Percentiles rank a stretch among this genome's conserved stretches.
These are phyloP conservation scores for Eclectus roratus DNA, from an alignment of 2,113 vertebrate genomes.

Conservation along the genomic window DNA sequence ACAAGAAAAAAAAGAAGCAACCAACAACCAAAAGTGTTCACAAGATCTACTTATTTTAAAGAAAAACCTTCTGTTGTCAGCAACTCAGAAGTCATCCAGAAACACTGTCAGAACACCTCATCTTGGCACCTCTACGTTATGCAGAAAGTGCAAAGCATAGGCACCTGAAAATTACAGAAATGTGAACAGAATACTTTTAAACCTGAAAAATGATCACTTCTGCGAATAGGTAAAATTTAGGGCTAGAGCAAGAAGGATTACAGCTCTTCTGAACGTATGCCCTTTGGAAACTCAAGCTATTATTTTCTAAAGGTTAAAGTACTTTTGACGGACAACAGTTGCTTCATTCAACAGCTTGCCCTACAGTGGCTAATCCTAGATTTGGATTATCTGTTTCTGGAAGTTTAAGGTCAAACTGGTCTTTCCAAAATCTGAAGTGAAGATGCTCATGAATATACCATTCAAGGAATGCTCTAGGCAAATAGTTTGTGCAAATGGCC, in stretches of 20 bases:
- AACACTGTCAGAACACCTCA: neutral
- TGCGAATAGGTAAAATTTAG: constrained; percentile 31
- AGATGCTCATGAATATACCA: constrained; percentile 64
- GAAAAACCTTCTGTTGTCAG: neutral
- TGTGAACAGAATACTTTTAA: neutral
- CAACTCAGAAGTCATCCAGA: neutral
- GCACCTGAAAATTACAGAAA: neutral
- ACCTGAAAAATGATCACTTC: constrained; percentile 21
- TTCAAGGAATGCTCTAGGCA: constrained; percentile 67
- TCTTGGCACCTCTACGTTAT: neutral
- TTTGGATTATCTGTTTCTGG: constrained; percentile 38
- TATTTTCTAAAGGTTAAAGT: constrained; percentile 66
- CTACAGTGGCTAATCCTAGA: constrained; percentile 4
- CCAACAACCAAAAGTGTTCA: neutral
- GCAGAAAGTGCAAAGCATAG: neutral
- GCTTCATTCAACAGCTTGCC: constrained; percentile 28
- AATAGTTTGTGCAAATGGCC: constrained; percentile 19
- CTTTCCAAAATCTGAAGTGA: constrained; percentile 69
- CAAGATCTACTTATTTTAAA: neutral
- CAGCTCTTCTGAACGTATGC: constrained; percentile 16
- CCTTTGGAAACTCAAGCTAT: constrained; percentile 59
- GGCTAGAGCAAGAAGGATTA: neutral
- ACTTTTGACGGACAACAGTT: constrained; percentile 54
- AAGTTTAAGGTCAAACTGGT: constrained; percentile 62
- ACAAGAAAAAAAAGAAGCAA: neutral